Evolutionary conservation across 1,140 invertebrate species (phyloP).

Genomic region (Plodia interpunctella): DNA sequence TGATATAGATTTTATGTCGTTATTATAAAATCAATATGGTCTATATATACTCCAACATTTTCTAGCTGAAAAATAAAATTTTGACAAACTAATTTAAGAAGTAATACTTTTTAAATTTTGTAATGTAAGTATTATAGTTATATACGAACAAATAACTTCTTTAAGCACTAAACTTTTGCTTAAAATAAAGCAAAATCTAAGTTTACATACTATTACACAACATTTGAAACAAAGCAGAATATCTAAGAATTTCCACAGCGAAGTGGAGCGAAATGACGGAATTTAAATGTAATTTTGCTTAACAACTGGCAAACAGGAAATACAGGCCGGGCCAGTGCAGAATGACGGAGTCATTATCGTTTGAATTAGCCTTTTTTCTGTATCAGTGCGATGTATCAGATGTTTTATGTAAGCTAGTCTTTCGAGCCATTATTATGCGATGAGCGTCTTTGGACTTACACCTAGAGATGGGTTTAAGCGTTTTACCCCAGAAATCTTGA

Average conservation of each 20-base stretch:
- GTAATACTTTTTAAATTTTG: too few species aligned
- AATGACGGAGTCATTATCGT: conserved; percentile 40
- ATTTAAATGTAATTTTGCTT: conserved; percentile 49
- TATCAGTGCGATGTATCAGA: conserved; percentile 24
- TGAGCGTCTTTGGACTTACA: background rate
- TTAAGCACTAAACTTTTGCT: background rate
- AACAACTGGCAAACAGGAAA: conserved; percentile 56
- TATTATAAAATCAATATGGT: too few species aligned
- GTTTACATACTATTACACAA: conserved; percentile 20
- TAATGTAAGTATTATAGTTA: too few species aligned
- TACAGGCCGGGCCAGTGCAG: conserved; percentile 49
- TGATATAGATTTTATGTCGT: too few species aligned
- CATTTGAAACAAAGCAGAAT: conserved; percentile 31
- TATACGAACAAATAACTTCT: background rate
- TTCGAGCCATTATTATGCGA: conserved; percentile 9
- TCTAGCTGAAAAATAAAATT: too few species aligned
- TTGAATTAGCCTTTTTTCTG: conserved; percentile 45
- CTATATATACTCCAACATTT: too few species aligned
- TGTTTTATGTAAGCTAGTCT: conserved; percentile 27
- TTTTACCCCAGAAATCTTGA: too few species aligned
- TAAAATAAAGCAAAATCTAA: conserved; percentile 12
- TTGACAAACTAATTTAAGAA: too few species aligned
- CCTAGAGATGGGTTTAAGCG: too few species aligned
- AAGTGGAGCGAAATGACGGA: conserved; percentile 36
- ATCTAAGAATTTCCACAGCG: conserved; percentile 44